Conservation (phyloP, 2,888 invertebrate species). For the Drosophila aldrichi region DNA sequence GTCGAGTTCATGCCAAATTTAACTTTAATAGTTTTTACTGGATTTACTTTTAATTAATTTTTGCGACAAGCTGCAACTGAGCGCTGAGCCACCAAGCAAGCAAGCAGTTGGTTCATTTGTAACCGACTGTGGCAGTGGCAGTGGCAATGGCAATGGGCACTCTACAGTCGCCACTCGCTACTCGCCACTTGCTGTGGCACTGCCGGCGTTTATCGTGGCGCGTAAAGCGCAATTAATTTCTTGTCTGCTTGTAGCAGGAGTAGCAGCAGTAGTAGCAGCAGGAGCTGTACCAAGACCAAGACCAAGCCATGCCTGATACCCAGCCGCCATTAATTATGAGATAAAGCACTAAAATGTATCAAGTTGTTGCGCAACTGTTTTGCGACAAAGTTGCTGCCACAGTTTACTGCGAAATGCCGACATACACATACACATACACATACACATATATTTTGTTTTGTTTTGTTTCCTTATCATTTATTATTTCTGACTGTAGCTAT, state of each 20-base stretch:
- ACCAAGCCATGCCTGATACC: conserved; percentile 14
- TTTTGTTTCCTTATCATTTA: conserved; percentile 40
- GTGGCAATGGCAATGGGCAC: conserved; percentile 5
- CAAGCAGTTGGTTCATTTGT: conserved; percentile 69
- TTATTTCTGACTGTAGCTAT: conserved; percentile 36
- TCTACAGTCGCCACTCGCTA: too few relatives aligned
- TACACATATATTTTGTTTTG: conserved; percentile 20
- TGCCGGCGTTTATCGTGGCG: conserved; percentile 75
- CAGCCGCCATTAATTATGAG: conserved; percentile 80
- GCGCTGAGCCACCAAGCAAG: conserved; percentile 37
- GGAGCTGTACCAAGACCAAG: not conserved
- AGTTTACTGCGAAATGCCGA: conserved; percentile 69
- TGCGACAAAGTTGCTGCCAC: conserved; percentile 77
- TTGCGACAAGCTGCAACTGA: conserved; percentile 55
- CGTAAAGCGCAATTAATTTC: conserved; percentile 80
- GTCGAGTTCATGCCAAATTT: conserved; percentile 80
- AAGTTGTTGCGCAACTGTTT: conserved; percentile 72
- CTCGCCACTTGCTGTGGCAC: conserved; percentile 7
- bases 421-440: not conserved
- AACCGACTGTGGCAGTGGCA: conserved; percentile 46
- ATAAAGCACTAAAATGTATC: conserved; percentile 81
- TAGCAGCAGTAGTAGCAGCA: not conserved
- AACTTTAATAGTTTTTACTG: conserved; percentile 80
- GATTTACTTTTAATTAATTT: conserved; percentile 79
- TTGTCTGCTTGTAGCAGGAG: conserved; percentile 71